A percentile compares a stretch with the other conserved stretches of the same genome.
These are phyloP conservation scores for fruit fly (Drosophila melanogaster) DNA, from an alignment of 1,140 invertebrate genomes.

Conservation along the genomic window DNA sequence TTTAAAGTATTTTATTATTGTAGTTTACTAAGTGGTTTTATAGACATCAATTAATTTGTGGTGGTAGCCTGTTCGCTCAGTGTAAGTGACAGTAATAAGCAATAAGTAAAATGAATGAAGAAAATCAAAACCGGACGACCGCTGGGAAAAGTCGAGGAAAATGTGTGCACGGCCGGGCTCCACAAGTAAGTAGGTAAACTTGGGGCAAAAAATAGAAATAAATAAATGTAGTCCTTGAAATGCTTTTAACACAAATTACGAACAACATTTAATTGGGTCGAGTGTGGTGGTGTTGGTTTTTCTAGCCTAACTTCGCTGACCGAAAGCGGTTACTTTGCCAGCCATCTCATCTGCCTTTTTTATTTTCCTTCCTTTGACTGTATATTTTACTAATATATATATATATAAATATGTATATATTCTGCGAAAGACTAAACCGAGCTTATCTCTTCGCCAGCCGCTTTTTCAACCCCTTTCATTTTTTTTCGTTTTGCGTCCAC, in stretches of 20 bases:
- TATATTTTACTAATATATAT: constrained; percentile 8
- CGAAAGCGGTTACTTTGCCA: constrained; percentile 7
- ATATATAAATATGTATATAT: too few relatives aligned
- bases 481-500: background rate
- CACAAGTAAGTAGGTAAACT: constrained; percentile 21
- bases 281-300: constrained; percentile 13
- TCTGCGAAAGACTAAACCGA: constrained; percentile 18
- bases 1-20: too few relatives aligned
- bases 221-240: constrained; percentile 59
- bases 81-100: constrained; percentile 34
- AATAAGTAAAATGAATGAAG: constrained; percentile 18
- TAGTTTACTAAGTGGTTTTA: too few relatives aligned
- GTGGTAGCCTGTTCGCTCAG: background rate
- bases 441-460: background rate
- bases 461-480: too few relatives aligned
- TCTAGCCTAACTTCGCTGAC: constrained; percentile 12
- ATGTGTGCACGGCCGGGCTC: constrained; percentile 5
- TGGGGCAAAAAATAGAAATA: constrained; percentile 5
- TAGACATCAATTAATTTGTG: too few relatives aligned
- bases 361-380: background rate
- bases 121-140: constrained; percentile 28
- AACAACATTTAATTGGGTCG: constrained; percentile 56
- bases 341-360: background rate
- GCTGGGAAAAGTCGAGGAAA: constrained; percentile 15
- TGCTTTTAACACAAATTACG: constrained; percentile 67